These are phyloP conservation scores for Pyrochroa serraticornis DNA, from an alignment of 2,888 invertebrate species.

Conservation along the genomic window DNA sequence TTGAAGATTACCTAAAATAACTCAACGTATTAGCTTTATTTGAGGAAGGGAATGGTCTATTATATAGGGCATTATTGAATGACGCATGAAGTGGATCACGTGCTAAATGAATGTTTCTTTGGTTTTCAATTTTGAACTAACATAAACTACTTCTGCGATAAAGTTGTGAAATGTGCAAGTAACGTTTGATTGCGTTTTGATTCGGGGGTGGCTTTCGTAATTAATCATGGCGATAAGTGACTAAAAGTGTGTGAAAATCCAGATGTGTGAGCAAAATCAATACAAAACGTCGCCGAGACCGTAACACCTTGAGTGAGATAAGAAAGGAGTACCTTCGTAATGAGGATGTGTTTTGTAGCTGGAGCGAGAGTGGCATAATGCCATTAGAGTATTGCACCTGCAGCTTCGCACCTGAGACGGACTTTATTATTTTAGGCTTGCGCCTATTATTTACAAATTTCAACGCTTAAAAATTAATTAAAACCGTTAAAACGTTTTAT, in stretches of 20 bases:
- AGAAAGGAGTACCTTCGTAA: conserved; percentile 11
- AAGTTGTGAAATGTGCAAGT: neutral
- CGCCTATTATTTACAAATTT: neutral
- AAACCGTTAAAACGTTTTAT: conserved; percentile 2
- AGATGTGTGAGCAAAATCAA: conserved; percentile 14
- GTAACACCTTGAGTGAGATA: neutral
- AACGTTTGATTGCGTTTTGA: conserved; percentile 7
- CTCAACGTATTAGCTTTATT: too few relatives aligned
- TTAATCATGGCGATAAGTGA: conserved; percentile 4
- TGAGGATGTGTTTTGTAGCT: conserved; percentile 12
- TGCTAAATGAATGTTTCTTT: neutral
- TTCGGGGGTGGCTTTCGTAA: neutral
- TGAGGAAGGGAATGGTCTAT: too few relatives aligned
- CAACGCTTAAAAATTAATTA: conserved; percentile 7
- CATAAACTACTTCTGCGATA: neutral
- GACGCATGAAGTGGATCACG: too few relatives aligned
- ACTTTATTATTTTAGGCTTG: conserved; percentile 18
- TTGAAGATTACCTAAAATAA: too few relatives aligned
- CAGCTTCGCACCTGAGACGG: conserved; percentile 21
- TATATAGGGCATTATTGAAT: too few relatives aligned
- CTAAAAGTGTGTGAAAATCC: conserved; percentile 4
- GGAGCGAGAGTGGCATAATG: conserved; percentile 8
- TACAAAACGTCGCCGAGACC: conserved; percentile 5
- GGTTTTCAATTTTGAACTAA: neutral
- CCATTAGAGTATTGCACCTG: conserved; percentile 25